Percentiles rank a stretch among this genome's conserved stretches.
Conservation (phyloP, 2,797 vertebrate species). For the Platalea minor region DNA sequence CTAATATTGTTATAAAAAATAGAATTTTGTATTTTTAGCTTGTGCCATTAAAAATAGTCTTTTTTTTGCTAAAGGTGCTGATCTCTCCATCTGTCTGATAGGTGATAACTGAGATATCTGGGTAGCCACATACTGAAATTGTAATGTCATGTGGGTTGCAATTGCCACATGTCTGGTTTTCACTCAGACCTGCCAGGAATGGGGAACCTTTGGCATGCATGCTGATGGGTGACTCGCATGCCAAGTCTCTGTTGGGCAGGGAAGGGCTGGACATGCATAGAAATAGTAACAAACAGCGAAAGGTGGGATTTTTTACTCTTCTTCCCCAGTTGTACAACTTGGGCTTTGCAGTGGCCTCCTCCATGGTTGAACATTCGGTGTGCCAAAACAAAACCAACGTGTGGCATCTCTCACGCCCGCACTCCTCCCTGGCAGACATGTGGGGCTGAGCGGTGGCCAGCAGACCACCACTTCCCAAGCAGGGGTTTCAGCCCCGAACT, state of each 20-base stretch:
- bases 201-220: background rate
- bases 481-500: background rate
- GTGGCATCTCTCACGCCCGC: accelerated
- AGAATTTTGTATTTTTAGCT: background rate
- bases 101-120: background rate
- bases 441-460: background rate
- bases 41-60: background rate
- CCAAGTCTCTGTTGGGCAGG: background rate
- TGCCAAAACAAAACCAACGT: background rate
- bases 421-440: background rate
- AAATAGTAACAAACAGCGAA: background rate
- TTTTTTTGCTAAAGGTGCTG: background rate
- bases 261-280: background rate
- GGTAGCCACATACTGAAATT: background rate
- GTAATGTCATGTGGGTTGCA: background rate
- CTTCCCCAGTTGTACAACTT: background rate
- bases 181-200: background rate
- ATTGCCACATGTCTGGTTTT: background rate
- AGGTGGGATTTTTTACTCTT: background rate
- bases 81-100: background rate
- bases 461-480: background rate
- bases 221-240: background rate
- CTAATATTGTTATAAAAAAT: background rate
- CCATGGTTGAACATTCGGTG: accelerated
- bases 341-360: background rate